Evolutionary conservation across 2,113 vertebrate genomes (phyloP).

Genomic region (Eonycteris spelaea): DNA sequence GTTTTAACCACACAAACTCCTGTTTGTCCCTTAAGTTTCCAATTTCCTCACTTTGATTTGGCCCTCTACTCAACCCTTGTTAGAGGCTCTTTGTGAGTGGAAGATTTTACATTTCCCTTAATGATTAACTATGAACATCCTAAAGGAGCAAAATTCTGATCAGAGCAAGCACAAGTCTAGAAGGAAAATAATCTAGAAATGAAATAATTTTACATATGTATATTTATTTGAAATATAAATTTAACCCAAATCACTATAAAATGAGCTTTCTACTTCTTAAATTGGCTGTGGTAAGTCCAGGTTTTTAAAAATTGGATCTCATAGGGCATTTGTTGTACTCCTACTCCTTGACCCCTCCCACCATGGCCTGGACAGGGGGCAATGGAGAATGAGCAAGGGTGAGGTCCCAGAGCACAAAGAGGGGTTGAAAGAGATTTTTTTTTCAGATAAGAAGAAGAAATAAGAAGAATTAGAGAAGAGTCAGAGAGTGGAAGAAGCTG

Average conservation of each 20-base stretch:
- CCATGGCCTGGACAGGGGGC: not conserved
- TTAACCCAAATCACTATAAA: conserved; percentile 66
- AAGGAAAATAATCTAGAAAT: conserved; percentile 52
- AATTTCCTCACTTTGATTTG: conserved; percentile 51
- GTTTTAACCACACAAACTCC: conserved; percentile 74
- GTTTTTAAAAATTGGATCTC: conserved; percentile 68
- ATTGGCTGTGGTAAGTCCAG: conserved; percentile 68
- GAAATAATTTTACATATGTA: conserved; percentile 56
- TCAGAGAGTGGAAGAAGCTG: not conserved
- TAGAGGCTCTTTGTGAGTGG: conserved; percentile 44
- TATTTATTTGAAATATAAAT: not conserved
- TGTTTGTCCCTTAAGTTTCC: conserved; percentile 66
- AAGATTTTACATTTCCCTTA: conserved; percentile 56
- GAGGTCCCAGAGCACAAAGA: not conserved
- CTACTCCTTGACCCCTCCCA: not conserved
- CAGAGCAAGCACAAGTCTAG: conserved; percentile 61
- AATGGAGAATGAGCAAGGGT: not conserved
- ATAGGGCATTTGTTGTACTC: not conserved
- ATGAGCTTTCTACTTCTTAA: conserved; percentile 72
- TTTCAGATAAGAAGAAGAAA: not conserved
- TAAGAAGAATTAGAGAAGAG: not conserved
- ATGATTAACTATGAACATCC: conserved; percentile 41
- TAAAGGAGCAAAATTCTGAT: conserved; percentile 55
- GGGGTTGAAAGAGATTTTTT: not conserved
- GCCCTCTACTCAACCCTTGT: not conserved